Evolutionary conservation across 1,140 invertebrate genomes (phyloP), one percentile per base, ranked within the genome.

Genomic region (Drosophila pandora): DNA sequence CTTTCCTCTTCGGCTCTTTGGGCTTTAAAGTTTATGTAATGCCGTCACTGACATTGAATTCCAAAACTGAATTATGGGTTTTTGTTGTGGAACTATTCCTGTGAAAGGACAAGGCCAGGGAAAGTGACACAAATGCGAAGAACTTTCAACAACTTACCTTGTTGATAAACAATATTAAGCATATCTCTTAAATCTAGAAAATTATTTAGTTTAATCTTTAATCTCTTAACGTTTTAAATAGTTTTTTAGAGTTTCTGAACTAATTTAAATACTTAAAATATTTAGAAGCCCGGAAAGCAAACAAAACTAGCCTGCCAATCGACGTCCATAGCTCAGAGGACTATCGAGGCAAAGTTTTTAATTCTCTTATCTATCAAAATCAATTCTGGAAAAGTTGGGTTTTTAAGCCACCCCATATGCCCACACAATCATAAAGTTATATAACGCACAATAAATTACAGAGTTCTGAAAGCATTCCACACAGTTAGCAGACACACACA

Each of bases 401-500:
- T 58, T 23, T 79, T 39, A 6, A 69, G 58, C 75, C 52, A 78
- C 75, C 75, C 70, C 32, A 43, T 43, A 54, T 56, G 45, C 48
- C 54, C 56, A 37, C 58, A 61, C 76, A 57, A 88, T 82, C 69
- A 87, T 87, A 87, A 87, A 87, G 83, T 87, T 87, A 75, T 87
- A 69, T 82, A 87, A 87, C 83, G 83, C 82, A 88, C 82, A 82
- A 87, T 87, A 87, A 87, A 87, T 87, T 88, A 87, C 75, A 88
- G 61, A 87, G 85, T 80, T 85, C 58, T 88, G 78, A 87, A 78
- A 71, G 78, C 69, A 74, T 67, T 77, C 63, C 68, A 58, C 77
- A 63, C 80, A 83, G 71, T 84, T 79, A 73, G 54, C 64, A 49
- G 8, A 17, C 17, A 17, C 17, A 17, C 17, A 55, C 64, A 49